These are phyloP conservation scores for Salvelinus alpinus DNA, from an alignment of 2,113 vertebrate genomes.

Conservation along the genomic window DNA sequence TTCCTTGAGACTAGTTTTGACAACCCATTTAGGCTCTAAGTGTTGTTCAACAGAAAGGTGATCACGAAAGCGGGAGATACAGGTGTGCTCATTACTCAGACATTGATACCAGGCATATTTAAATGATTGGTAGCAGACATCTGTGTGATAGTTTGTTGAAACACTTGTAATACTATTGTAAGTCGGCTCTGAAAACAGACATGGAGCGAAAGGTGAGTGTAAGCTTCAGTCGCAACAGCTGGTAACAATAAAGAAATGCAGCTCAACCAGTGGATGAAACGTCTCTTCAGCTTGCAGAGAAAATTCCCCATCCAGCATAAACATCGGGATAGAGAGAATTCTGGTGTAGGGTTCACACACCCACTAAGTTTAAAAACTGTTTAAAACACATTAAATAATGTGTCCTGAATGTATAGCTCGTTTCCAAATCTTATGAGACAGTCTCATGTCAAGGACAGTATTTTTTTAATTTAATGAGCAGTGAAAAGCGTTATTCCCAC, in stretches of 20 bases:
- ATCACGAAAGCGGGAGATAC: not conserved
- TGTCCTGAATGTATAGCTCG: conserved; percentile 40
- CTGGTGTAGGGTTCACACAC: conserved; percentile 47
- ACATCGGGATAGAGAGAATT: conserved; percentile 61
- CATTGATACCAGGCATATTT: conserved; percentile 22
- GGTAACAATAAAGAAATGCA: conserved; percentile 76
- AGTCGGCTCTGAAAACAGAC: conserved; percentile 53
- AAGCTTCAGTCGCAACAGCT: conserved; percentile 69
- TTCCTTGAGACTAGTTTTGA: not conserved
- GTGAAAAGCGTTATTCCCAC: conserved; percentile 37
- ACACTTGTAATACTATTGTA: conserved; percentile 60
- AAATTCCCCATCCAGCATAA: conserved; percentile 76
- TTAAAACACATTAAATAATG: conserved; percentile 59
- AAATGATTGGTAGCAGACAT: conserved; percentile 50
- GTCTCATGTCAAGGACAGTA: conserved; percentile 39
- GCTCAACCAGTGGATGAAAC: conserved; percentile 73
- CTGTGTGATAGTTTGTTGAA: conserved; percentile 59
- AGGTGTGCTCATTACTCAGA: not conserved
- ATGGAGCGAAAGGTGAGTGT: conserved; percentile 63
- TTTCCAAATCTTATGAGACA: conserved; percentile 40
- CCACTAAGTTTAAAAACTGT: conserved; percentile 63
- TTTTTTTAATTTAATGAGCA: conserved; percentile 51
- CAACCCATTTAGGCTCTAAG: not conserved
- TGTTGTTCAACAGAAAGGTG: not conserved
- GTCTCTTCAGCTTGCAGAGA: conserved; percentile 74